These are phyloP conservation scores for Ceratosolen solmsi DNA, from an alignment of 1,140 invertebrate genomes.

Conservation along the genomic window DNA sequence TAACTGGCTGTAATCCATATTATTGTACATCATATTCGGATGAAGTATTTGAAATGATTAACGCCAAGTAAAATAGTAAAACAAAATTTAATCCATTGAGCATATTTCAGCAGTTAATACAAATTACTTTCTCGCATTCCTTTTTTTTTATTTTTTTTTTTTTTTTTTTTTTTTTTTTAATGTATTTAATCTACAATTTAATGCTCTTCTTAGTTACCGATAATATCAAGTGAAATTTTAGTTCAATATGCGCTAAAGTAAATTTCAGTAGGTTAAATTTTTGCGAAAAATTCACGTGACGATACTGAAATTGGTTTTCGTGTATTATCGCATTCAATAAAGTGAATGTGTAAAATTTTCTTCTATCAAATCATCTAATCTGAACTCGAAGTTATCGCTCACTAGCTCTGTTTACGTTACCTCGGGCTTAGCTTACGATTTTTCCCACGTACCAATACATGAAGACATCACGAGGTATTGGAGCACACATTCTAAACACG, in stretches of 20 bases:
- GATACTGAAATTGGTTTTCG: not conserved
- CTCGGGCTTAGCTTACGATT: not conserved
- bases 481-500: not conserved
- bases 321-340: not conserved
- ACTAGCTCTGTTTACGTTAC: not conserved
- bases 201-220: no score
- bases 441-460: not conserved
- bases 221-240: not conserved
- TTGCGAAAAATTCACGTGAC: not conserved
- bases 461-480: not conserved
- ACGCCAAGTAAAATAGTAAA: not conserved
- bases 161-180: no score
- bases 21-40: not conserved
- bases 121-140: not conserved
- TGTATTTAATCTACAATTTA: no score
- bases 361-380: constrained; percentile 11
- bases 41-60: not conserved
- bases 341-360: not conserved
- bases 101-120: not conserved
- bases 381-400: not conserved
- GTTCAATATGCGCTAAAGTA: not conserved
- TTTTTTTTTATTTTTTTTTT: no score
- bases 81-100: not conserved
- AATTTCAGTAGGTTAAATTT: not conserved
- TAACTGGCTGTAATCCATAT: not conserved